These are phyloP conservation scores for Atlantisia rogersi DNA, from an alignment of 2,113 vertebrate genomes.

Conservation along the genomic window DNA sequence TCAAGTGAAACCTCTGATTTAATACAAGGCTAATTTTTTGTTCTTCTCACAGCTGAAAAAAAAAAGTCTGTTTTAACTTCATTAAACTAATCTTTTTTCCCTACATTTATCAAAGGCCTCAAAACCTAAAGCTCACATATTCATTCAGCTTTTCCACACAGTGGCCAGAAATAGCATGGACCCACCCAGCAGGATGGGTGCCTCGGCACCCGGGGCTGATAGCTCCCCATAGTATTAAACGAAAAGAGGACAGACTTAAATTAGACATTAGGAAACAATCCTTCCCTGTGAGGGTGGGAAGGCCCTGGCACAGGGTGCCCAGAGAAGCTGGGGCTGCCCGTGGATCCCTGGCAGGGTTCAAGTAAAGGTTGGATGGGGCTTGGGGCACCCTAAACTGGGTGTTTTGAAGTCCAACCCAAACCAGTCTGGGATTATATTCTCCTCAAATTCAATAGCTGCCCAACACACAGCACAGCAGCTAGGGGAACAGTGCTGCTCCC, in stretches of 20 bases:
- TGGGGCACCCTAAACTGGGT: no score
- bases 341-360: no score
- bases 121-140: neutral
- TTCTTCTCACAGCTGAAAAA: neutral
- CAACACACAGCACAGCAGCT: rapidly evolving
- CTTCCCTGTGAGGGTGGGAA: no score
- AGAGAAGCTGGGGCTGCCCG: no score
- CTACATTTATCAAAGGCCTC: neutral
- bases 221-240: neutral
- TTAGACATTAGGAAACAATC: no score
- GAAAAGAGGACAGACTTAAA: no score
- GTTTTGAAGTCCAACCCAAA: no score
- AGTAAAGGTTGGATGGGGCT: no score
- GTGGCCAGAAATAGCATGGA: neutral
- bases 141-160: neutral
- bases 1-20: neutral
- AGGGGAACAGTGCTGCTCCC: neutral
- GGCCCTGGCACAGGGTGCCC: no score
- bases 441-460: rapidly evolving
- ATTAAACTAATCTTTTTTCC: neutral
- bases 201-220: neutral
- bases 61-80: neutral
- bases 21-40: neutral
- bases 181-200: no score
- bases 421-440: neutral